Evolutionary conservation across 1,140 invertebrate genomes (phyloP).

Genomic region (Bombyx mandarina): DNA sequence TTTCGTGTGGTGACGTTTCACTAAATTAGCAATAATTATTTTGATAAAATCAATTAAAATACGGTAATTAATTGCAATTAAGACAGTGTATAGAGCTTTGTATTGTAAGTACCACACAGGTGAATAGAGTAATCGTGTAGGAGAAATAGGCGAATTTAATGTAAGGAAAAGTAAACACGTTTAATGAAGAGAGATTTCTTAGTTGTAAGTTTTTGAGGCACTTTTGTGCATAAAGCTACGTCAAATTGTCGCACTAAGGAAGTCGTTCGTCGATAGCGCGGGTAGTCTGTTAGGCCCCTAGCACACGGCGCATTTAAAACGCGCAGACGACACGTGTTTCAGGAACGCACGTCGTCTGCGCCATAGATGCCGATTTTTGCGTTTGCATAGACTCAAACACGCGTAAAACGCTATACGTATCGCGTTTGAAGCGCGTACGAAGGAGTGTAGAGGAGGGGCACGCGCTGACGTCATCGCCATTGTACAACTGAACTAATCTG

Average conservation of each 20-base stretch:
- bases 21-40: constrained; percentile 61
- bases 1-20: constrained; percentile 49
- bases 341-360: too few relatives aligned
- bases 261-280: not conserved
- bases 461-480: too few relatives aligned
- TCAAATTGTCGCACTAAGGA: constrained; percentile 15
- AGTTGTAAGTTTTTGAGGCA: constrained; percentile 56
- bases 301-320: too few relatives aligned
- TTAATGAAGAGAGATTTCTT: constrained; percentile 50
- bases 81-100: constrained; percentile 70
- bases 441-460: too few relatives aligned
- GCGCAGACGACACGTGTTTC: too few relatives aligned
- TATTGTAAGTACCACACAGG: constrained; percentile 64
- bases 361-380: too few relatives aligned
- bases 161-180: constrained; percentile 18
- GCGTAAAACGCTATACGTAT: too few relatives aligned
- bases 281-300: too few relatives aligned
- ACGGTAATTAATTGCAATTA: constrained; percentile 55
- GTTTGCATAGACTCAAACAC: too few relatives aligned
- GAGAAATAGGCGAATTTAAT: constrained; percentile 35
- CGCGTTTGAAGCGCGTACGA: too few relatives aligned
- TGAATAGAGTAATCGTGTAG: constrained; percentile 56
- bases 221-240: constrained; percentile 55
- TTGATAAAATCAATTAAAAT: constrained; percentile 70
- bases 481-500: too few relatives aligned